Evolutionary conservation across 2,888 invertebrate species (phyloP).

Genomic region (Epinotia ramella): DNA sequence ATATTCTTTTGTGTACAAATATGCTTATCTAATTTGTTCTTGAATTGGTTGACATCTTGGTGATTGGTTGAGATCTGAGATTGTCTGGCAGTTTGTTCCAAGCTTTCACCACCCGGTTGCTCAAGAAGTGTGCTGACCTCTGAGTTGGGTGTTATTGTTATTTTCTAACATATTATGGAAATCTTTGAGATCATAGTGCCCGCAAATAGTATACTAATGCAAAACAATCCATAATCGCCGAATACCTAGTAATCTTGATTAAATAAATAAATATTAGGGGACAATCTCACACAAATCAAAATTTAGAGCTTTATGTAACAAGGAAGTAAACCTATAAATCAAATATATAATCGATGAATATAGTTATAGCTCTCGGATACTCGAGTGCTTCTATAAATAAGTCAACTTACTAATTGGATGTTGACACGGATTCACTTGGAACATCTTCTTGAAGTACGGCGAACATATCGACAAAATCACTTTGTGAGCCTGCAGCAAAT

Average conservation of each 20-base stretch:
- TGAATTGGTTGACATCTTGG: no score
- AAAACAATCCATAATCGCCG: background rate
- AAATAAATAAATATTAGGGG: no score
- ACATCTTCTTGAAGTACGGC: conserved; percentile 89
- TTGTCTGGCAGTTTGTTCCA: no score
- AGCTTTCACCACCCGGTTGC: no score
- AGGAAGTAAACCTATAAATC: background rate
- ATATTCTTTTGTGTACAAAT: no score
- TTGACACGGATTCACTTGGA: conserved; percentile 87
- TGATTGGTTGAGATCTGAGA: no score
- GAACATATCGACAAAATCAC: conserved; percentile 89
- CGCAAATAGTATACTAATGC: background rate
- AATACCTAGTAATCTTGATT: background rate
- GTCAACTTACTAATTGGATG: conserved; percentile 86
- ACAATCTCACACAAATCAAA: no score
- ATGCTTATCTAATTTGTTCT: no score
- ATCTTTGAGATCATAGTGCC: no score
- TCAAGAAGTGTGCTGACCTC: no score
- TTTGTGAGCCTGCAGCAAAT: conserved; percentile 89
- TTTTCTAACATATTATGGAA: no score
- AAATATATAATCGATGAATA: background rate
- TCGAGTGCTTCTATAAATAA: conserved; percentile 28
- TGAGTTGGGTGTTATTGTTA: no score
- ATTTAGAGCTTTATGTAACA: background rate
- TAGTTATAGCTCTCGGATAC: background rate